These are phyloP conservation scores for Drosophila sordidapex DNA, from an alignment of 2,888 invertebrate genomes.

Conservation along the genomic window DNA sequence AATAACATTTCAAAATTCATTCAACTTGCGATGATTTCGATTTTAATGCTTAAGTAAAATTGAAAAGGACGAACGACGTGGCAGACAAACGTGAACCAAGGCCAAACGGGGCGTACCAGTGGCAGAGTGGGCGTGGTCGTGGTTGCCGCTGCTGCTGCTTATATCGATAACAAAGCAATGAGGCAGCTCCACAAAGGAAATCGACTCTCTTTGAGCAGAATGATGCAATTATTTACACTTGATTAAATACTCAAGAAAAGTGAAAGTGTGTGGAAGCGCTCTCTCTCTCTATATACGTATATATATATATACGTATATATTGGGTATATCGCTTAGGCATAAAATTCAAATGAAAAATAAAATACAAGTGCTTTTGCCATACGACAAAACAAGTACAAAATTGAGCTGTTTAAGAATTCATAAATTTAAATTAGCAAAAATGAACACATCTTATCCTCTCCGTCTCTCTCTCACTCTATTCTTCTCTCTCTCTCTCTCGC, in stretches of 20 bases:
- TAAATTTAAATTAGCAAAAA: slow-evolving; percentile 76
- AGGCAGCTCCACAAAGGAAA: slow-evolving; percentile 67
- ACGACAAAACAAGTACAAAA: slow-evolving; percentile 11
- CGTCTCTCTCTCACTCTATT: neutral
- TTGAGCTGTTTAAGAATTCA: slow-evolving; percentile 76
- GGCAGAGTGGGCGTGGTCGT: slow-evolving; percentile 1
- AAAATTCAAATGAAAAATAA: slow-evolving; percentile 17
- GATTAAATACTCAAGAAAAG: slow-evolving; percentile 79
- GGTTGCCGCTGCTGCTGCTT: slow-evolving; percentile 15
- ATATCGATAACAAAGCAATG: slow-evolving; percentile 48
- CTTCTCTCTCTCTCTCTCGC: neutral
- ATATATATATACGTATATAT: neutral
- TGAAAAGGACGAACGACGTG: slow-evolving; percentile 23
- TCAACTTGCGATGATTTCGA: slow-evolving; percentile 53
- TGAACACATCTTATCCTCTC: slow-evolving; percentile 56
- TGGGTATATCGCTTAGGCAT: slow-evolving; percentile 3
- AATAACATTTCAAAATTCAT: slow-evolving; percentile 61
- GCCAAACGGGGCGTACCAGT: neutral
- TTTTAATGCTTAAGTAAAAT: slow-evolving; percentile 57
- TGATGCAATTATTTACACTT: slow-evolving; percentile 79
- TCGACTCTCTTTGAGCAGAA: slow-evolving; percentile 77
- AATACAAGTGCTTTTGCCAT: slow-evolving; percentile 17
- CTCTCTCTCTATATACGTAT: no score
- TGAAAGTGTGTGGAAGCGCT: slow-evolving; percentile 71
- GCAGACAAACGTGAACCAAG: slow-evolving; percentile 5